phyloP scores from a whole-genome alignment of 2,113 vertebrate species.

The Silurus glanis region DNA sequence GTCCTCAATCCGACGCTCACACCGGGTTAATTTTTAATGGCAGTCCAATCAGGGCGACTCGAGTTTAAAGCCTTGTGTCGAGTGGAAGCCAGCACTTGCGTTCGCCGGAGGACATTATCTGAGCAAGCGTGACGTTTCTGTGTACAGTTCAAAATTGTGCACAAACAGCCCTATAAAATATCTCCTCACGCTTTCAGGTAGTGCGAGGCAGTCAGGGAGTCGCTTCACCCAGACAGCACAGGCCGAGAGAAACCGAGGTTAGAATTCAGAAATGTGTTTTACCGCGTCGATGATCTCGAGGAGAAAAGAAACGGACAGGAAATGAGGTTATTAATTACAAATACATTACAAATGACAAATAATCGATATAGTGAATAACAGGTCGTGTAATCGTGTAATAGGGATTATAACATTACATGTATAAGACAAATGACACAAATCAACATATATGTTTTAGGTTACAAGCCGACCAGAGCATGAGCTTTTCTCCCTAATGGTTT shows the following conservation, averaged over 20 bases:
- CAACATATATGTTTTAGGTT: background rate
- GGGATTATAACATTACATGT: background rate
- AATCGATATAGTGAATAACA: no score
- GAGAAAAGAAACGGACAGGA: no score
- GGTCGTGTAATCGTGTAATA: background rate
- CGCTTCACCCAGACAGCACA: background rate
- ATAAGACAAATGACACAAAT: background rate
- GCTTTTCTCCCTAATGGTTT: no score
- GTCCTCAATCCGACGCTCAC: background rate
- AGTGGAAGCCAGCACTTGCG: background rate
- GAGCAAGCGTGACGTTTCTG: slow-evolving; percentile 7
- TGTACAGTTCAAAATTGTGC: background rate
- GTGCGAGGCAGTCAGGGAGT: no score
- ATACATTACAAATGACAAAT: no score
- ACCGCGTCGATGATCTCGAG: no score
- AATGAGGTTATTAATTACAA: no score
- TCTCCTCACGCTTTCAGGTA: background rate
- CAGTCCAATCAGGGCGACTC: slow-evolving; percentile 15
- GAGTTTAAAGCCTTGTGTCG: slow-evolving; percentile 7
- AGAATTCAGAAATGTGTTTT: no score
- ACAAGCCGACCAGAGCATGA: no score
- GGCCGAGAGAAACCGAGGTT: background rate
- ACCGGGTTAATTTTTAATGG: slow-evolving; percentile 21
- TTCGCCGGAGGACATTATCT: slow-evolving; percentile 3
- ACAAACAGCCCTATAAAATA: background rate